These are phyloP conservation scores for Nezara viridula DNA, from an alignment of 2,888 invertebrate genomes.

Conservation along the genomic window DNA sequence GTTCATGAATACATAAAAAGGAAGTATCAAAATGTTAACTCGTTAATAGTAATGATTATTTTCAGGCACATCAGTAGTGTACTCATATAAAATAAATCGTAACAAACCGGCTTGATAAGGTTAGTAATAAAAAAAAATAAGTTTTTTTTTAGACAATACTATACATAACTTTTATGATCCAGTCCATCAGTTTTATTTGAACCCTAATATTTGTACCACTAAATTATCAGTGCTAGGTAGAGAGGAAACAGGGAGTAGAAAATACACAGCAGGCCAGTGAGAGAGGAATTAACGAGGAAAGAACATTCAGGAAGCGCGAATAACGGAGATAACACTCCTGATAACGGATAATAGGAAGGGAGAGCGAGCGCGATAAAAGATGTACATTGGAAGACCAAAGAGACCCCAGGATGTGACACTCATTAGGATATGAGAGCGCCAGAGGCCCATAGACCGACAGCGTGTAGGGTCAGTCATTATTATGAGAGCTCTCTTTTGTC, in stretches of 20 bases:
- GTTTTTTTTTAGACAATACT: too few relatives aligned
- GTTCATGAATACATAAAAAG: too few relatives aligned
- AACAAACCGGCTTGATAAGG: too few relatives aligned
- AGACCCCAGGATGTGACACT: not conserved
- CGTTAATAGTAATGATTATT: too few relatives aligned
- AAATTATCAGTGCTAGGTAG: too few relatives aligned
- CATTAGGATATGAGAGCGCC: conserved; percentile 22
- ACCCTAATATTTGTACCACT: too few relatives aligned
- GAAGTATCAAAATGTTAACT: too few relatives aligned
- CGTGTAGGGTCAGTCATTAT: conserved; percentile 38
- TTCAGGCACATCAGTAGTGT: too few relatives aligned
- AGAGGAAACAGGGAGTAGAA: not conserved
- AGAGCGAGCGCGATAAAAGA: not conserved
- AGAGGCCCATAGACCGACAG: not conserved
- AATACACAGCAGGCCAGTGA: not conserved
- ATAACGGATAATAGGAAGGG: not conserved
- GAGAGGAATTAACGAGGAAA: not conserved
- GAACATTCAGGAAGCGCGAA: not conserved
- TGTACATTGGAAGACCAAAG: not conserved
- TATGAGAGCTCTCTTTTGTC: conserved; percentile 23
- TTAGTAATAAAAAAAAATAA: too few relatives aligned
- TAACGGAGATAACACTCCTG: not conserved
- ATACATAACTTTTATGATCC: too few relatives aligned
- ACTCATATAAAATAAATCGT: too few relatives aligned
- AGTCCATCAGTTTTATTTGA: too few relatives aligned